Evolutionary conservation across 2,797 vertebrate species (phyloP).

Genomic region (Lagodon rhomboides): DNA sequence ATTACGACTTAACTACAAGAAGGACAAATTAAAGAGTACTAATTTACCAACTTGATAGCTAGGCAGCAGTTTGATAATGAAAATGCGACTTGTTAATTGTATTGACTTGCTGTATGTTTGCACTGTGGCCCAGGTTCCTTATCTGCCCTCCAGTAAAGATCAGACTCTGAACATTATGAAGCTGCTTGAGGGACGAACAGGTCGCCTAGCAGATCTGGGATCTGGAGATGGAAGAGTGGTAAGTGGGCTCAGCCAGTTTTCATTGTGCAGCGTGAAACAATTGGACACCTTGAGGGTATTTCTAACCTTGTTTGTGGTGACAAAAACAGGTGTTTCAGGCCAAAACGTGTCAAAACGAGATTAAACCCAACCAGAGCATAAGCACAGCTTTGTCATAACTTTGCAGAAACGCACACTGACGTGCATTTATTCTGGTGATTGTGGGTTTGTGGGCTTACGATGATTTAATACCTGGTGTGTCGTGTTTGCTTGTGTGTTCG

Average conservation of each 20-base stretch:
- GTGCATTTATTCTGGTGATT: too few species aligned
- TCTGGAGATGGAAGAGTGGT: slow-evolving; percentile 87
- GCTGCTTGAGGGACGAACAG: slow-evolving; percentile 79
- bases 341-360: too few species aligned
- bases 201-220: slow-evolving; percentile 84
- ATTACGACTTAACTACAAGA: background rate
- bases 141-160: slow-evolving; percentile 82
- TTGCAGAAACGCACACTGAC: too few species aligned
- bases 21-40: background rate
- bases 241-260: slow-evolving; percentile 28
- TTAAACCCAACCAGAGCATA: too few species aligned
- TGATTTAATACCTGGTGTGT: too few species aligned
- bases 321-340: too few species aligned
- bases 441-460: too few species aligned
- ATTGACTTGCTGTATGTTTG: slow-evolving; percentile 17
- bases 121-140: slow-evolving; percentile 81
- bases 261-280: too few species aligned
- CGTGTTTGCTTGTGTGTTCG: too few species aligned
- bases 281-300: too few species aligned
- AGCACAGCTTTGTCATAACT: too few species aligned
- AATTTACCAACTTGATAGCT: background rate
- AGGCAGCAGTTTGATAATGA: background rate
- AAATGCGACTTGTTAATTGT: background rate
- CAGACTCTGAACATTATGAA: slow-evolving; percentile 82
- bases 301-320: too few species aligned